Conservation (phyloP, 2,113 vertebrate genomes). For the Coryphaenoides rupestris region DNA sequence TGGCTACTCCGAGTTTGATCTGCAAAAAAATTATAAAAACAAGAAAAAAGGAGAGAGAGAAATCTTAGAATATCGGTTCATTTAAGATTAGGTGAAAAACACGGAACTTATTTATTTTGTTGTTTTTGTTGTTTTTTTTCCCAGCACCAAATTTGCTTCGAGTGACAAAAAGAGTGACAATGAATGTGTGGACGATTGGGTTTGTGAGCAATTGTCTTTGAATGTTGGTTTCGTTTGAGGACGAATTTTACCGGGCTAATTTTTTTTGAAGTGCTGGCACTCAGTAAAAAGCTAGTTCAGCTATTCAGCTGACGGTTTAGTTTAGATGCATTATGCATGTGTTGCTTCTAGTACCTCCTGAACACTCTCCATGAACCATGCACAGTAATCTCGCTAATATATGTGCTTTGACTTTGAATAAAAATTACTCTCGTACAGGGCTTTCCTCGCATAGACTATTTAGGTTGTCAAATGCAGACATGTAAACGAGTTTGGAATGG, state of each 20-base stretch:
- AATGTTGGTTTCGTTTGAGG: conserved; percentile 45
- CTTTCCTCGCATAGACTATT: conserved; percentile 39
- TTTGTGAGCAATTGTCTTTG: too few relatives aligned
- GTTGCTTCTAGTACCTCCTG: conserved; percentile 43
- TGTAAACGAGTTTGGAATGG: conserved; percentile 24
- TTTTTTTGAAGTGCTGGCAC: conserved; percentile 52
- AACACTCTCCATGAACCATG: conserved; percentile 45
- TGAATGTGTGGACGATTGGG: conserved; percentile 30
- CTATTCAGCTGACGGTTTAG: conserved; percentile 56
- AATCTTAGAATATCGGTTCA: background rate
- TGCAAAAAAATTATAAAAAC: too few relatives aligned
- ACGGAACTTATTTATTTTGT: too few relatives aligned
- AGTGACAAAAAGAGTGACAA: conserved; percentile 9
- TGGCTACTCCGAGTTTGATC: conserved; percentile 47
- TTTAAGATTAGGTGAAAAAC: too few relatives aligned
- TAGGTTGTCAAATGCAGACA: conserved; percentile 23
- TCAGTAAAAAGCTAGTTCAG: conserved; percentile 31
- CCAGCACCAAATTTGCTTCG: conserved; percentile 38
- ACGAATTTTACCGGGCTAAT: conserved; percentile 43
- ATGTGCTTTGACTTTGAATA: conserved; percentile 59
- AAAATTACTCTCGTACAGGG: conserved; percentile 41
- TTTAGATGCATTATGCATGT: conserved; percentile 55
- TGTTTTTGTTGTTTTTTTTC: conserved; percentile 5
- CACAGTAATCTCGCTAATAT: conserved; percentile 54
- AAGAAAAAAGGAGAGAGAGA: conserved; percentile 45